phyloP scores from a whole-genome alignment of 2,888 invertebrate genomes.

The Malacosoma neustria region DNA sequence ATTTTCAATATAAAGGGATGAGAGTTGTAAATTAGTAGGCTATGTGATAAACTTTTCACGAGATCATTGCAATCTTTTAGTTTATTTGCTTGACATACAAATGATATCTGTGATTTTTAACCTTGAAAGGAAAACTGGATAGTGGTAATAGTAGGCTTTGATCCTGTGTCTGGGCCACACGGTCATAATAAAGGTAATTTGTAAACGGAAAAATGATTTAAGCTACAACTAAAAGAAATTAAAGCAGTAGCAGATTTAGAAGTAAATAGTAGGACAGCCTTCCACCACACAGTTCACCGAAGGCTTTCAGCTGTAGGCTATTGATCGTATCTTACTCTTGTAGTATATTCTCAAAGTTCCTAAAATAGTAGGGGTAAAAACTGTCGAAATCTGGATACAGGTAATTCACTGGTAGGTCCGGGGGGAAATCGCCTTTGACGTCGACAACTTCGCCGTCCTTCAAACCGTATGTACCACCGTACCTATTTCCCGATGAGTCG shows the following conservation, averaged over 20 bases:
- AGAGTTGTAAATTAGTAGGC: too few species aligned
- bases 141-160: too few species aligned
- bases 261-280: slow-evolving; percentile 8
- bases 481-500: slow-evolving; percentile 56
- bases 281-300: slow-evolving; percentile 29
- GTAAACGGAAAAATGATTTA: not conserved
- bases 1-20: too few species aligned
- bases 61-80: too few species aligned
- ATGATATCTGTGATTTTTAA: too few species aligned
- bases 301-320: slow-evolving; percentile 28
- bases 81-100: too few species aligned
- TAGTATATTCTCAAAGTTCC: slow-evolving; percentile 42
- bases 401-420: slow-evolving; percentile 16
- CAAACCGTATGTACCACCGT: slow-evolving; percentile 52
- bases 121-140: too few species aligned
- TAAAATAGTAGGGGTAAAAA: slow-evolving; percentile 53
- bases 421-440: slow-evolving; percentile 15
- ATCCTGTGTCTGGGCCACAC: too few species aligned
- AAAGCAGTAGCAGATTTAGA: not conserved
- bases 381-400: slow-evolving; percentile 26
- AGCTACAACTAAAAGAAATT: not conserved
- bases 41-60: too few species aligned
- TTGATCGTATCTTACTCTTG: slow-evolving; percentile 47
- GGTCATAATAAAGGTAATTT: too few species aligned
- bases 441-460: slow-evolving; percentile 32